Conservation (phyloP, 2,113 vertebrate genomes). For the Pelobates fuscus region DNA sequence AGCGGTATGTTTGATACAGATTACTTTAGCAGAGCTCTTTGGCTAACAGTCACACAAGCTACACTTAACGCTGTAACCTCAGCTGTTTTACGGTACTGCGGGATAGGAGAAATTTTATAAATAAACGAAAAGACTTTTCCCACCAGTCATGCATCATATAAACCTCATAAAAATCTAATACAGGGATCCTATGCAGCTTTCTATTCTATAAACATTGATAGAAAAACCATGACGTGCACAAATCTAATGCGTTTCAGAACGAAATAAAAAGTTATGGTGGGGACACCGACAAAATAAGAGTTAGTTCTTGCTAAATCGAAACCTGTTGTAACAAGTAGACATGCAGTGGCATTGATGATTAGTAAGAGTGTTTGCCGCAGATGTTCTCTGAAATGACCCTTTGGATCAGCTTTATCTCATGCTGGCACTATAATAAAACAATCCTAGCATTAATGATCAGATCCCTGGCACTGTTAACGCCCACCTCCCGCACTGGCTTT, state of each 20-base stretch:
- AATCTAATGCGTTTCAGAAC: not conserved
- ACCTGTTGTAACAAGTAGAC: not conserved
- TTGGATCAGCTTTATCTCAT: conserved; percentile 16
- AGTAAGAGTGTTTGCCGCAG: conserved; percentile 10
- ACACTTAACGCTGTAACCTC: not conserved
- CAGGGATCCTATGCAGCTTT: not conserved
- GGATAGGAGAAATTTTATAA: not conserved
- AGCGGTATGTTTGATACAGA: not conserved
- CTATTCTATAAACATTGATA: not conserved
- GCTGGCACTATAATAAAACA: conserved; percentile 34
- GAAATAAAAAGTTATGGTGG: too few species aligned
- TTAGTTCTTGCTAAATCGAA: not conserved
- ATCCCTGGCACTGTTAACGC: conserved; percentile 15
- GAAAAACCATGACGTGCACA: not conserved
- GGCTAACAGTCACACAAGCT: not conserved
- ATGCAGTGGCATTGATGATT: not conserved
- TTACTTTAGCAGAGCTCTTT: not conserved
- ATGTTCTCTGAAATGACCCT: not conserved
- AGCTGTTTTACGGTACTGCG: not conserved
- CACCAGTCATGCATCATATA: not conserved
- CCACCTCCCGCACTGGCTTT: conserved; percentile 19
- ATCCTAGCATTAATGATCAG: conserved; percentile 22
- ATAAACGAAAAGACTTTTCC: not conserved
- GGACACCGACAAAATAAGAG: too few species aligned
- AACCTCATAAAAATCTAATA: not conserved